Evolutionary conservation across 1,140 invertebrate species (phyloP).

Genomic region (Zaprionus taronus): DNA sequence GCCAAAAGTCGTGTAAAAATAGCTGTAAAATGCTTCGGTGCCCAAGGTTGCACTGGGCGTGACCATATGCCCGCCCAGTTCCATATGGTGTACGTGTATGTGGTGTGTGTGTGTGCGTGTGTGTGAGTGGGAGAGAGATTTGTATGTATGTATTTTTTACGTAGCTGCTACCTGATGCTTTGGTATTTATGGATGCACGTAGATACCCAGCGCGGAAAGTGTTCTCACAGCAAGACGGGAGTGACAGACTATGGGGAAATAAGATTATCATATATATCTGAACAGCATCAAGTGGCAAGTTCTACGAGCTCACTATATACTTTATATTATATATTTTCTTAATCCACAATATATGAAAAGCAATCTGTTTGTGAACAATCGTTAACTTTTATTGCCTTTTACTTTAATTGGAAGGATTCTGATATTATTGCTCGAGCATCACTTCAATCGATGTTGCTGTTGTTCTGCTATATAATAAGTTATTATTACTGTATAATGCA

Average conservation of each 20-base stretch:
- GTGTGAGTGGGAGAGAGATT: background rate
- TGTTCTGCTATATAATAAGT: slow-evolving; percentile 41
- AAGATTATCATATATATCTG: background rate
- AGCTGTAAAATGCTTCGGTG: slow-evolving; percentile 61
- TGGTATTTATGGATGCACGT: background rate
- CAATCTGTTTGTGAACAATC: slow-evolving; percentile 25
- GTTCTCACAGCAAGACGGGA: background rate
- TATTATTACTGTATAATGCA: slow-evolving; percentile 11
- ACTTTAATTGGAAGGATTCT: too few species aligned
- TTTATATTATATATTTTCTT: background rate
- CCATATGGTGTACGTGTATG: slow-evolving; percentile 31
- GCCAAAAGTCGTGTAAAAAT: slow-evolving; percentile 60
- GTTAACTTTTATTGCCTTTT: slow-evolving; percentile 37
- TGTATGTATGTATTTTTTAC: slow-evolving; percentile 31
- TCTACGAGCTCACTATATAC: background rate
- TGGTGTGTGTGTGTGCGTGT: background rate
- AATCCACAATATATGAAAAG: background rate
- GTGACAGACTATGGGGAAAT: background rate
- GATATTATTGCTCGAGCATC: too few species aligned
- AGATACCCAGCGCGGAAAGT: background rate
- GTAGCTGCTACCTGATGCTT: slow-evolving; percentile 35
- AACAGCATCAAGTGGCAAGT: background rate
- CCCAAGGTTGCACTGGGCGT: slow-evolving; percentile 47
- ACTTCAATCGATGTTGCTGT: slow-evolving; percentile 20
- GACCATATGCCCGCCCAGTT: slow-evolving; percentile 28